These are phyloP conservation scores for Psilopsiagon aurifrons DNA, from an alignment of 2,113 vertebrate species.

Conservation along the genomic window DNA sequence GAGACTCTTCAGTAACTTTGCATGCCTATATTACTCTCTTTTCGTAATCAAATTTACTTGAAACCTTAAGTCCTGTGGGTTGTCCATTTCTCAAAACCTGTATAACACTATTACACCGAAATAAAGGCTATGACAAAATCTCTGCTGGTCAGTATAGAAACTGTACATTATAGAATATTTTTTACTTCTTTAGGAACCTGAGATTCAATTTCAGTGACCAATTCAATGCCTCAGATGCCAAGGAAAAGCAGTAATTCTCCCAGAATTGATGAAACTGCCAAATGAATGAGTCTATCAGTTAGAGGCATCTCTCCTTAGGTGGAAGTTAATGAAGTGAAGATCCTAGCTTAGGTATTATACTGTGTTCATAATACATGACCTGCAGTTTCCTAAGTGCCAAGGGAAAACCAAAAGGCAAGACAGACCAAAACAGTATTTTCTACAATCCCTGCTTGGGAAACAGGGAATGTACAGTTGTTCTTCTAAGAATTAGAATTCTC, in stretches of 20 bases:
- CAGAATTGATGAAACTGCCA: slow-evolving; percentile 46
- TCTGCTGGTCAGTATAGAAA: neutral
- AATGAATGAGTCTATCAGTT: slow-evolving; percentile 2
- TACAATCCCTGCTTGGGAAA: neutral
- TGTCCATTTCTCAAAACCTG: neutral
- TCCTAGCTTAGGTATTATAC: slow-evolving; percentile 3
- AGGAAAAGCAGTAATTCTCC: slow-evolving; percentile 39
- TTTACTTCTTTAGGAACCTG: neutral
- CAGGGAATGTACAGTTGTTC: neutral
- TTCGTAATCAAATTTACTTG: neutral
- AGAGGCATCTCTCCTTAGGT: slow-evolving; percentile 21
- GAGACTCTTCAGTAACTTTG: neutral
- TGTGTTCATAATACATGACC: slow-evolving; percentile 34
- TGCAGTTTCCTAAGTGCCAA: neutral
- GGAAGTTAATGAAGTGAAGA: slow-evolving; percentile 50
- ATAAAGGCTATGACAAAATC: neutral
- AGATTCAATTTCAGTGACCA: slow-evolving; percentile 22
- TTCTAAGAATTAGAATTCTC: neutral
- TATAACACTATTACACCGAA: neutral
- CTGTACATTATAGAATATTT: neutral
- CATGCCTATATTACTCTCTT: neutral
- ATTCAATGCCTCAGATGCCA: slow-evolving; percentile 19
- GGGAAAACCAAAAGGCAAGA: neutral
- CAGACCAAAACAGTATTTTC: neutral
- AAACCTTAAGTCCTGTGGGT: neutral